Conservation (phyloP, 2,113 vertebrate genomes). For the Pygoscelis adeliae region DNA sequence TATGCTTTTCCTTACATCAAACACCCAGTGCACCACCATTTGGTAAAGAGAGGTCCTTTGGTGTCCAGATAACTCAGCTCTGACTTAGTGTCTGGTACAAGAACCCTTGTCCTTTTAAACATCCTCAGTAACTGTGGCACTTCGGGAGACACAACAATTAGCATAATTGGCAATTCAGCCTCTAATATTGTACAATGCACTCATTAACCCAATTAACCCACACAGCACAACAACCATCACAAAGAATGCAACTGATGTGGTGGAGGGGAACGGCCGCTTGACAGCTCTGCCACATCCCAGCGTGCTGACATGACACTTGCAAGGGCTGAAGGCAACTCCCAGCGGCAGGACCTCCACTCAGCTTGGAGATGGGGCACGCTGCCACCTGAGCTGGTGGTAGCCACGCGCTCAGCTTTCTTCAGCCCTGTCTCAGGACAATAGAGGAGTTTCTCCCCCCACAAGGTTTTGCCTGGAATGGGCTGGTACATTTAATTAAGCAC, state of each 20-base stretch:
- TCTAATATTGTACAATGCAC: constrained; percentile 1
- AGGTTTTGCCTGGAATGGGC: not conserved
- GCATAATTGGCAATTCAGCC: constrained; percentile 46
- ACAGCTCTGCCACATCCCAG: not conserved
- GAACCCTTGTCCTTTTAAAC: not conserved
- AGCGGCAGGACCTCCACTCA: not conserved
- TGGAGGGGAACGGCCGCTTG: not conserved
- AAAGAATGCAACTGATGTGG: not conserved
- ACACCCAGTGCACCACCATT: not conserved
- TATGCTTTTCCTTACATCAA: not conserved
- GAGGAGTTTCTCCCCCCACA: not conserved
- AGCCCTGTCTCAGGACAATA: not conserved
- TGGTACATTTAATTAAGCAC: constrained; percentile 36
- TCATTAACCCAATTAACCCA: constrained; percentile 60
- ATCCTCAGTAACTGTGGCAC: not conserved
- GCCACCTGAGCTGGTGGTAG: not conserved
- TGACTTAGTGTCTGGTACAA: not conserved
- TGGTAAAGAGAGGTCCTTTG: not conserved
- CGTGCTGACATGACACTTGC: not conserved
- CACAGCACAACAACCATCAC: constrained; percentile 6
- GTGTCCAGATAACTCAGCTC: not conserved
- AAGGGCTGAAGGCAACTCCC: constrained; percentile 11
- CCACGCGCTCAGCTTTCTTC: not conserved
- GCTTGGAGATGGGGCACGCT: not conserved
- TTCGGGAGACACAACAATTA: constrained; percentile 23